phyloP scores from a whole-genome alignment of 2,797 vertebrate genomes.

The Gouania willdenowi region DNA sequence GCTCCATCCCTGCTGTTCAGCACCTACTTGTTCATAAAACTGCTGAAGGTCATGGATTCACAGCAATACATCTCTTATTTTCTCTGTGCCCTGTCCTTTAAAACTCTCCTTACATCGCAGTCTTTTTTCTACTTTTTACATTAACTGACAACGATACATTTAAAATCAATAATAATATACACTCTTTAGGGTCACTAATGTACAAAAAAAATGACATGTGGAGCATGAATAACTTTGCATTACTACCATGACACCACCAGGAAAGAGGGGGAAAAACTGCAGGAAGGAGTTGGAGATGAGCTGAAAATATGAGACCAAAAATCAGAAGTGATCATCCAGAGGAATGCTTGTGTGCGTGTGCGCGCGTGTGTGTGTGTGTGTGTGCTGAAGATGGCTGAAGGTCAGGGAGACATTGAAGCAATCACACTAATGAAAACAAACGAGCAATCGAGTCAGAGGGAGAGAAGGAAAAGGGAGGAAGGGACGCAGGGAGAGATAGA shows the following conservation, averaged over 20 bases:
- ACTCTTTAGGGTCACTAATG: too few relatives aligned
- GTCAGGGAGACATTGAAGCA: constrained; percentile 76
- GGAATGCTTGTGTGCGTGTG: constrained; percentile 30
- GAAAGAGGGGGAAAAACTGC: not conserved
- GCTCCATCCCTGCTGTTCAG: too few relatives aligned
- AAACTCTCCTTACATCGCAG: not conserved
- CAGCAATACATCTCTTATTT: constrained; percentile 41
- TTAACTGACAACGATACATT: too few relatives aligned
- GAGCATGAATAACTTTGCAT: constrained; percentile 3
- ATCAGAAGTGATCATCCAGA: constrained; percentile 54
- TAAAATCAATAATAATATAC: too few relatives aligned
- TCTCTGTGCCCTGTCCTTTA: constrained; percentile 31
- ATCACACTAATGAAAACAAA: constrained; percentile 84
- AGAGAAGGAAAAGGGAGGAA: constrained; percentile 27
- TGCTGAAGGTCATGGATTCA: constrained; percentile 63
- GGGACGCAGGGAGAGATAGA: constrained; percentile 15
- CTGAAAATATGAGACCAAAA: constrained; percentile 46
- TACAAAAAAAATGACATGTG: constrained; percentile 1
- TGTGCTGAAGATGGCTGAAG: constrained; percentile 69
- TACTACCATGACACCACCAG: not conserved
- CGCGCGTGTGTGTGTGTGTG: constrained; percentile 17
- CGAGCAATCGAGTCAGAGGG: constrained; percentile 60
- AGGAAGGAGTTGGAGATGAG: constrained; percentile 17
- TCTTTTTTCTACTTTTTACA: not conserved
- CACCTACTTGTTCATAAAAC: constrained; percentile 68